These are phyloP conservation scores for Eunapius fragilis DNA, from an alignment of 37 sponge, comb jelly and placozoan genomes.

Conservation along the genomic window DNA sequence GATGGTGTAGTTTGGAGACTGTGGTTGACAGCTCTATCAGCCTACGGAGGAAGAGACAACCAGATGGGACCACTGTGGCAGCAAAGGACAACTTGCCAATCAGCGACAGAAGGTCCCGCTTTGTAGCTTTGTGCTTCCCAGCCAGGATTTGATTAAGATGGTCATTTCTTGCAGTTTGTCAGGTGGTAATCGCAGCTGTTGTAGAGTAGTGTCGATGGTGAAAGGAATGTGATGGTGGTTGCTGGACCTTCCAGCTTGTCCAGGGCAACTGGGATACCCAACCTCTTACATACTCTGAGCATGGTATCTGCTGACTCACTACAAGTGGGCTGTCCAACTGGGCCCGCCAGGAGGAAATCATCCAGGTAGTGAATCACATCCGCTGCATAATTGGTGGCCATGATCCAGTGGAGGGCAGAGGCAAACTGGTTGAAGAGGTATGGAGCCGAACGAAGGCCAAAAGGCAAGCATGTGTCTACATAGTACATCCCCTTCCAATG, in stretches of 20 bases:
- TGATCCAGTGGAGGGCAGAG: conserved; percentile 28
- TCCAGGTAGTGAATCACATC: conserved; percentile 41
- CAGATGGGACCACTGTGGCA: conserved; percentile 18
- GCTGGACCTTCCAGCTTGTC: conserved; percentile 16
- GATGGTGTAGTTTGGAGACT: neutral
- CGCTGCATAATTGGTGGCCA: conserved; percentile 5
- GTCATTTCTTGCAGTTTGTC: neutral
- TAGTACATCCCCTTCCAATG: conserved; percentile 37
- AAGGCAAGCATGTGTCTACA: conserved; percentile 37
- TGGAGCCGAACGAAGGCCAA: conserved; percentile 25
- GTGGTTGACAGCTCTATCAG: conserved; percentile 20
- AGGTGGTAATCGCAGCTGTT: conserved; percentile 17
- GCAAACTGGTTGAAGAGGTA: conserved; percentile 30
- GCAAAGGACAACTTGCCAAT: conserved; percentile 28
- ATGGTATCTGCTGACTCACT: neutral
- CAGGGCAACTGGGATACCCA: conserved; percentile 5
- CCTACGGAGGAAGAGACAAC: conserved; percentile 14
- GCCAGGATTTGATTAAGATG: neutral
- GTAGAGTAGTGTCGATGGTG: conserved; percentile 1
- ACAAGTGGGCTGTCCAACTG: neutral
- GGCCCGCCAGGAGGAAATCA: conserved; percentile 22
- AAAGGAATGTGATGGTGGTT: conserved; percentile 25
- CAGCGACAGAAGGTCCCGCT: conserved; percentile 10
- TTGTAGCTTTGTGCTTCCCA: neutral
- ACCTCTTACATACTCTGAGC: neutral